phyloP scores from a whole-genome alignment of 2,888 invertebrate genomes.

The Chloromyia formosa region DNA sequence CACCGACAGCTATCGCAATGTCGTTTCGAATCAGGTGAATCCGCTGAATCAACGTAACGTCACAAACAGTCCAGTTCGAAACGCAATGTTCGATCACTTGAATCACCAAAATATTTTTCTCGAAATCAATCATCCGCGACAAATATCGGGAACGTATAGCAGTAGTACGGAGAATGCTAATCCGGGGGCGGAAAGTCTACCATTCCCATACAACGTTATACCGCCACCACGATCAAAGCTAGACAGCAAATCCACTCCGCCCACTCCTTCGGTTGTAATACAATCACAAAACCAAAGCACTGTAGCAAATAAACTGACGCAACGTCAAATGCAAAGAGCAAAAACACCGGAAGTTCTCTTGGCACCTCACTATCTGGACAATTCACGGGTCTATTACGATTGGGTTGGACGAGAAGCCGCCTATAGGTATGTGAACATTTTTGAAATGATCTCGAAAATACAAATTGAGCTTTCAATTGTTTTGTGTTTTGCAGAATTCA shows the following conservation, averaged over 20 bases:
- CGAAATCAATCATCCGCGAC: constrained; percentile 54
- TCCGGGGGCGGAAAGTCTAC: constrained; percentile 51
- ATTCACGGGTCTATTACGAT: constrained; percentile 63
- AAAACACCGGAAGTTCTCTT: constrained; percentile 82
- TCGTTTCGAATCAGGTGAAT: constrained; percentile 37
- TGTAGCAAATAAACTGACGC: constrained; percentile 50
- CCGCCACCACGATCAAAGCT: constrained; percentile 70
- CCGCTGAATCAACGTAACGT: constrained; percentile 63
- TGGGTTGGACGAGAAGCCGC: constrained; percentile 61
- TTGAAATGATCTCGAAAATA: background rate
- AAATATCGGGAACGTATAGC: constrained; percentile 53
- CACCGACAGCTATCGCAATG: constrained; percentile 48
- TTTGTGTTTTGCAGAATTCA: constrained; percentile 38
- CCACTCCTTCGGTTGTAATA: constrained; percentile 51
- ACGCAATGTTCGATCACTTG: constrained; percentile 56
- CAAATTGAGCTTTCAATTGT: background rate
- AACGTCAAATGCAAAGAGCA: constrained; percentile 67
- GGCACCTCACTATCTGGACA: constrained; percentile 76
- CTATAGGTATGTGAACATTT: constrained; percentile 44
- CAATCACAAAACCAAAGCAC: constrained; percentile 50
- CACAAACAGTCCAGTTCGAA: constrained; percentile 62
- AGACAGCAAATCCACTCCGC: constrained; percentile 54
- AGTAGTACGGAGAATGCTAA: constrained; percentile 52
- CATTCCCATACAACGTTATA: constrained; percentile 66
- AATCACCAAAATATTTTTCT: constrained; percentile 53